phyloP scores from a whole-genome alignment of 2,113 vertebrate species.

The Thymallus thymallus region DNA sequence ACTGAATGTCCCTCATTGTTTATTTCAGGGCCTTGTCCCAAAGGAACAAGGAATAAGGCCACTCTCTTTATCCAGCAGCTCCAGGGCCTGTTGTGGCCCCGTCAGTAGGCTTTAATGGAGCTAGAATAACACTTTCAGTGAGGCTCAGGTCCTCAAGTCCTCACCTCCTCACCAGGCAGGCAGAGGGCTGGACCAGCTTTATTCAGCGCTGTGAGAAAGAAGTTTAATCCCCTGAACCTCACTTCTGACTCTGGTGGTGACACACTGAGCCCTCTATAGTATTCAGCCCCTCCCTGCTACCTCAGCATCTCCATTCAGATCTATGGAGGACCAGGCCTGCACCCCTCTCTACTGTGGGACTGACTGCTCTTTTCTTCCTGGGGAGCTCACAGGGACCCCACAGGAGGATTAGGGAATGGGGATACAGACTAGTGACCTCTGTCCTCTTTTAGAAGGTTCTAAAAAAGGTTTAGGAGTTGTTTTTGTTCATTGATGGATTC shows the following conservation, averaged over 20 bases:
- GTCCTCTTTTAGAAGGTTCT: background rate
- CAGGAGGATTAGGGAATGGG: background rate
- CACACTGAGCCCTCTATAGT: background rate
- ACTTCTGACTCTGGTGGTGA: slow-evolving; percentile 23
- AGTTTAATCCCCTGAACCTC: slow-evolving; percentile 33
- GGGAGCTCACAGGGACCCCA: background rate
- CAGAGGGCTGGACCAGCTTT: background rate
- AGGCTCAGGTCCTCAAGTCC: slow-evolving; percentile 12
- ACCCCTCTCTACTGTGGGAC: background rate
- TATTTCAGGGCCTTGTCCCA: background rate
- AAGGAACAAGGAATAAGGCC: too few species aligned
- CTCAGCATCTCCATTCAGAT: slow-evolving; percentile 5
- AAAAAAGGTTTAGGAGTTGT: too few species aligned
- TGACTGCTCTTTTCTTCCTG: slow-evolving; percentile 17
- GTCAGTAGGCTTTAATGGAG: background rate
- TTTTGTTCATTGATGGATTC: too few species aligned
- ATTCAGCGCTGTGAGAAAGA: slow-evolving; percentile 21
- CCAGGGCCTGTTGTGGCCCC: background rate
- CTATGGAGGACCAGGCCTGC: background rate
- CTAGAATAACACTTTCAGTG: slow-evolving; percentile 1
- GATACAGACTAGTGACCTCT: background rate
- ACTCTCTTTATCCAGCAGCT: background rate
- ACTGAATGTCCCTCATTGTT: background rate
- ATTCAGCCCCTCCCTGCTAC: background rate
- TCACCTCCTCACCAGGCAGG: slow-evolving; percentile 5